These are phyloP conservation scores for Muscicapa adusta DNA, from an alignment of 2,113 vertebrate genomes.

Conservation along the genomic window DNA sequence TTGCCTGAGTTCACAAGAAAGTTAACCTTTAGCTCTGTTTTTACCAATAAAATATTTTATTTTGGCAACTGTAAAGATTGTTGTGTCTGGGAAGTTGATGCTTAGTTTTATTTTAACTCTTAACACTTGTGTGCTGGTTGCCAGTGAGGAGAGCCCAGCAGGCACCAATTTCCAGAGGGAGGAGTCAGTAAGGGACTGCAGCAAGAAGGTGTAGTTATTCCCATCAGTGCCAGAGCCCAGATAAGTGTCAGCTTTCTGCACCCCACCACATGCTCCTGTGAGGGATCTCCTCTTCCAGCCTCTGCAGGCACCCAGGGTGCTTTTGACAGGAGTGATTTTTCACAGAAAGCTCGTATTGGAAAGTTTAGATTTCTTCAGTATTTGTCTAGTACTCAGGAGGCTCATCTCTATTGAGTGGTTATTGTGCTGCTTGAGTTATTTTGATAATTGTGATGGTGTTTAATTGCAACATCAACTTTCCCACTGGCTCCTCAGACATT, in stretches of 20 bases:
- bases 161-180: not conserved
- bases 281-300: not conserved
- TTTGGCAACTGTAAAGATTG: not conserved
- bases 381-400: not conserved
- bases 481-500: not conserved
- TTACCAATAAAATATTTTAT: not conserved
- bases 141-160: not conserved
- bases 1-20: not conserved
- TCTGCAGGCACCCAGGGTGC: rapidly evolving
- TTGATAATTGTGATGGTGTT: not conserved
- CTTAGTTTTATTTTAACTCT: not conserved
- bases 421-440: conserved; percentile 10
- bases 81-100: not conserved
- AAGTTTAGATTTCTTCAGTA: not conserved
- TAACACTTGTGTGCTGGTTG: not conserved
- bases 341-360: not conserved
- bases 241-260: not conserved
- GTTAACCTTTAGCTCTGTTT: not conserved
- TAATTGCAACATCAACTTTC: conserved; percentile 15
- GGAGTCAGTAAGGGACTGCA: not conserved
- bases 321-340: not conserved
- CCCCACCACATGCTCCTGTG: not conserved
- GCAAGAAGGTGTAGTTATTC: not conserved
- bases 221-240: not conserved
- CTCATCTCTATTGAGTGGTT: not conserved